A percentile compares a stretch with the other conserved stretches of the same genome.
phyloP scores from a whole-genome alignment of 2,888 invertebrate species.

The Malthinus seriepunctatus region DNA sequence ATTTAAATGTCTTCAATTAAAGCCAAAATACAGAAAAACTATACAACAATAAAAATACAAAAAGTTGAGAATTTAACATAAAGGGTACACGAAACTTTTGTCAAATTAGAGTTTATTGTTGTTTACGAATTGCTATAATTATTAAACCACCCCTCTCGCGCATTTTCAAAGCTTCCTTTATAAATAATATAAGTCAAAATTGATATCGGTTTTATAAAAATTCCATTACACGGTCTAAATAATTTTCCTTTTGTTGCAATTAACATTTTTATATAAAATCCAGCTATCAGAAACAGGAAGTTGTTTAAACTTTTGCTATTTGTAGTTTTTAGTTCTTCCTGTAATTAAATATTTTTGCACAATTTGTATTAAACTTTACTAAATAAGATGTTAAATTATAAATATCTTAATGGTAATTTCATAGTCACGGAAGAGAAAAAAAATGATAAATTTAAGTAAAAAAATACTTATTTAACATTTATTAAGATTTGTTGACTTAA shows the following conservation, averaged over 20 bases:
- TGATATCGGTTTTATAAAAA: not conserved
- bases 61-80: not conserved
- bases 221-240: conserved; percentile 11
- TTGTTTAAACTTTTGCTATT: conserved; percentile 3
- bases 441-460: no score
- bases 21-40: not conserved
- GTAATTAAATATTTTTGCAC: not conserved
- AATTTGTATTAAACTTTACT: no score
- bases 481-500: no score
- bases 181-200: conserved; percentile 4
- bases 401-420: no score
- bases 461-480: no score
- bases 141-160: not conserved
- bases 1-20: conserved; percentile 19
- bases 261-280: conserved; percentile 6
- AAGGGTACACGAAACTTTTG: not conserved
- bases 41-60: not conserved
- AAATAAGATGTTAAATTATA: no score
- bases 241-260: not conserved
- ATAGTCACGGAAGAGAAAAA: no score
- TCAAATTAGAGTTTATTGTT: not conserved
- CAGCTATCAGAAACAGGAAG: not conserved
- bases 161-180: not conserved
- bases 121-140: not conserved
- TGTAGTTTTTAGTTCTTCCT: not conserved